Conservation (phyloP, 2,113 vertebrate genomes). For the Syngnathus typhle region DNA sequence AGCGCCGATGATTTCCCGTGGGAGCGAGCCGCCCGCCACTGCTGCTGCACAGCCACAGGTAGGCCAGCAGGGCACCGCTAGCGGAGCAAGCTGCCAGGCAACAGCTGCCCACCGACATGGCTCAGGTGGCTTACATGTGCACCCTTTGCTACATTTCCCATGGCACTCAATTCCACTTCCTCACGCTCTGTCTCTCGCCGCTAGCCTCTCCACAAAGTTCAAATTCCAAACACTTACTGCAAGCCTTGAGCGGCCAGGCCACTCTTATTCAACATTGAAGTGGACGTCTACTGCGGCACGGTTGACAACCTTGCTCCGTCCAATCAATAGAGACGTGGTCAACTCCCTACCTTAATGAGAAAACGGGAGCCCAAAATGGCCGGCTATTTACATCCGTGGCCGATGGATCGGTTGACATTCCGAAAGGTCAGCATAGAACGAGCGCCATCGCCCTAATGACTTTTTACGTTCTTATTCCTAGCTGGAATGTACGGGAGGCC, state of each 20-base stretch:
- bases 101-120: slow-evolving; percentile 64
- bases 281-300: slow-evolving; percentile 16
- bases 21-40: slow-evolving; percentile 45
- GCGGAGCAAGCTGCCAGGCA: slow-evolving; percentile 31
- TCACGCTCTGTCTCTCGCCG: slow-evolving; percentile 39
- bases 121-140: slow-evolving; percentile 60
- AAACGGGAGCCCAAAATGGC: slow-evolving; percentile 24
- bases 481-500: neutral
- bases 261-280: too few relatives aligned
- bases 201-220: slow-evolving; percentile 21
- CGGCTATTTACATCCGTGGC: slow-evolving; percentile 4
- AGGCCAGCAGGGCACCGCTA: slow-evolving; percentile 45
- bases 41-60: slow-evolving; percentile 61
- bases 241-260: neutral
- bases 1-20: slow-evolving; percentile 55
- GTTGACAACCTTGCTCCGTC: slow-evolving; percentile 7
- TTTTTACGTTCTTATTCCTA: slow-evolving; percentile 14
- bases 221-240: neutral
- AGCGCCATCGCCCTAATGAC: slow-evolving; percentile 24
- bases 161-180: slow-evolving; percentile 26
- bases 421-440: slow-evolving; percentile 24
- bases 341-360: slow-evolving; percentile 23
- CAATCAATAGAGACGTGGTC: slow-evolving; percentile 4
- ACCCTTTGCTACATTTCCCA: slow-evolving; percentile 37
- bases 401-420: slow-evolving; percentile 11